Conservation (phyloP, 2,888 invertebrate species). For the Pseudococcus viburni region DNA sequence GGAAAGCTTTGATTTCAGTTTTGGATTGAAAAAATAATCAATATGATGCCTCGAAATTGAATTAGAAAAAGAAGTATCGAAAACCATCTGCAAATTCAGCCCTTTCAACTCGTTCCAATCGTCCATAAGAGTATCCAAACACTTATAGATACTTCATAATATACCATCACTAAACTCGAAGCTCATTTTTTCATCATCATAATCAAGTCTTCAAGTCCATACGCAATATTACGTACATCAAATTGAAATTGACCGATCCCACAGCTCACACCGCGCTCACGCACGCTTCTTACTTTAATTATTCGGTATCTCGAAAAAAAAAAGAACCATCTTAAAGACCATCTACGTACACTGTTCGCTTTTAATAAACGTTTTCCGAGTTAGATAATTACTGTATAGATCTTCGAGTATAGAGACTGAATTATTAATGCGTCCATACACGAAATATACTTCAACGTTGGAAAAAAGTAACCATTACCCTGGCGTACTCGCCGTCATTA, state of each 20-base stretch:
- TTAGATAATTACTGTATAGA: background rate
- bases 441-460: background rate
- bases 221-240: background rate
- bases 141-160: no score
- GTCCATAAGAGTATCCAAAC: no score
- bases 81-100: no score
- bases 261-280: background rate
- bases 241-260: background rate
- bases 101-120: no score
- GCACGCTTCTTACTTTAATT: background rate
- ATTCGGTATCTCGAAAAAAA: conserved; percentile 1
- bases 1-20: no score
- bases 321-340: background rate
- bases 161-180: no score
- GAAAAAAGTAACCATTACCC: background rate
- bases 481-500: conserved; percentile 13
- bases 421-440: conserved; percentile 23
- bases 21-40: no score
- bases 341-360: background rate
- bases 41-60: no score
- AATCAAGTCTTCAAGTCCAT: background rate
- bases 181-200: background rate
- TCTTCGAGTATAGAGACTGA: conserved; percentile 2
- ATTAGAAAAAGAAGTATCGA: no score
- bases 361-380: conserved; percentile 8